A percentile compares a stretch with the other conserved stretches of the same genome.
phyloP scores from a whole-genome alignment of 2,113 vertebrate genomes.

The Falcunculus frontatus region DNA sequence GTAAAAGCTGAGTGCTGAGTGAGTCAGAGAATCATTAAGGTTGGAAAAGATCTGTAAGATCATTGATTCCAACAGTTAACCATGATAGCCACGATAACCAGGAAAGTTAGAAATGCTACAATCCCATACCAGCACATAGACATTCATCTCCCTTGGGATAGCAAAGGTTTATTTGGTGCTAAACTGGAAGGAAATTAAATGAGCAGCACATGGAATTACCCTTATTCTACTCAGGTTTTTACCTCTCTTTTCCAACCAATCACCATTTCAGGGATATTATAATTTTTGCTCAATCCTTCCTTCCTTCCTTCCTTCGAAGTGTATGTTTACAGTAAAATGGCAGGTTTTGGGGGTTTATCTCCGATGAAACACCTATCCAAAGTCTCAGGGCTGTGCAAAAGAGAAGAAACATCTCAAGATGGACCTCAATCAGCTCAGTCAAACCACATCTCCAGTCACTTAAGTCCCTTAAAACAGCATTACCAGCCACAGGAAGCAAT shows the following conservation, averaged over 20 bases:
- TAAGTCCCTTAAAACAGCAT: neutral
- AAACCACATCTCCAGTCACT: neutral
- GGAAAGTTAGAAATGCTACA: neutral
- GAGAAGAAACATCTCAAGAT: neutral
- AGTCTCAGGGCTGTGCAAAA: neutral
- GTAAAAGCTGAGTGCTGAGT: neutral
- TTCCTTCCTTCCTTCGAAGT: neutral
- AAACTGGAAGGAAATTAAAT: neutral
- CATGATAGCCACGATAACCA: neutral
- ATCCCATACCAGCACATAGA: neutral
- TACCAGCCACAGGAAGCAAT: neutral
- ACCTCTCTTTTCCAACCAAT: neutral
- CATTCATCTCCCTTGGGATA: fast-evolving
- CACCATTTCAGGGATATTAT: neutral
- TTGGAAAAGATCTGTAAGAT: neutral
- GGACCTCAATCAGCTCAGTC: neutral
- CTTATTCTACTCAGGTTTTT: neutral
- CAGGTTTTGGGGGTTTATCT: neutral
- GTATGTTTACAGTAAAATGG: neutral
- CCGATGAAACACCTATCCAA: neutral
- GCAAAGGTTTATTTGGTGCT: neutral
- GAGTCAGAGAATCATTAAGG: neutral
- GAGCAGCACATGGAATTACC: neutral
- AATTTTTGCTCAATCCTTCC: neutral
- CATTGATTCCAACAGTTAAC: neutral